Conservation (phyloP, 2,888 invertebrate species). For the Therioaphis trifolii region DNA sequence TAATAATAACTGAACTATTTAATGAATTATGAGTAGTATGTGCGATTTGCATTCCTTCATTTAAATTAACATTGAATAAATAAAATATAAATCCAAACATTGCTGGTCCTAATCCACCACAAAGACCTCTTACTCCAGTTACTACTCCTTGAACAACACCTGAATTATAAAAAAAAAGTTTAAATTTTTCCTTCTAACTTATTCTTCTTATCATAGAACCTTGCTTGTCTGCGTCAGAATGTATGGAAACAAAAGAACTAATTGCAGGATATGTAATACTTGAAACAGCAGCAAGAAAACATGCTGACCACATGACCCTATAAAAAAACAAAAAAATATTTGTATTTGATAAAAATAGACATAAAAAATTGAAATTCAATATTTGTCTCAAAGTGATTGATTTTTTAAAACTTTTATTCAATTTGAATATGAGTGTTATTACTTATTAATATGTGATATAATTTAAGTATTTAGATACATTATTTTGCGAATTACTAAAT, state of each 20-base stretch:
- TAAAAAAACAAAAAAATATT: conserved; percentile 50
- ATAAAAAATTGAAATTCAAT: too few relatives aligned
- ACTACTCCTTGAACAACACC: conserved; percentile 96
- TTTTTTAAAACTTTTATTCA: too few relatives aligned
- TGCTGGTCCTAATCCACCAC: conserved; percentile 97
- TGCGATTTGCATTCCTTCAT: conserved; percentile 70
- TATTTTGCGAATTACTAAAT: too few relatives aligned
- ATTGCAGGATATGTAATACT: conserved; percentile 99
- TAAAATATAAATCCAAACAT: conserved; percentile 99
- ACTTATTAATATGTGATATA: too few relatives aligned
- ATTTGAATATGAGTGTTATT: too few relatives aligned
- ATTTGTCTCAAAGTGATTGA: too few relatives aligned
- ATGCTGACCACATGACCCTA: conserved; percentile 99
- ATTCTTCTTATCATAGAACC: conserved; percentile 72
- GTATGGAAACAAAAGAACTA: conserved; percentile 97
- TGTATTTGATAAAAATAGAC: too few relatives aligned
- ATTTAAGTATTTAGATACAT: too few relatives aligned
- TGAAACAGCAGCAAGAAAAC: conserved; percentile 93
- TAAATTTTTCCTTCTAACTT: neutral
- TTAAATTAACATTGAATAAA: conserved; percentile 96
- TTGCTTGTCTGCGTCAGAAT: conserved; percentile 97
- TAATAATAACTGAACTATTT: conserved; percentile 47
- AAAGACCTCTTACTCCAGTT: conserved; percentile 97
- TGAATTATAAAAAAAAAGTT: conserved; percentile 66
- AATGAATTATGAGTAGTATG: conserved; percentile 35